Percentiles rank a stretch among this genome's conserved stretches.
These are phyloP conservation scores for Istiophorus platypterus DNA, from an alignment of 2,113 vertebrate genomes.

Conservation along the genomic window DNA sequence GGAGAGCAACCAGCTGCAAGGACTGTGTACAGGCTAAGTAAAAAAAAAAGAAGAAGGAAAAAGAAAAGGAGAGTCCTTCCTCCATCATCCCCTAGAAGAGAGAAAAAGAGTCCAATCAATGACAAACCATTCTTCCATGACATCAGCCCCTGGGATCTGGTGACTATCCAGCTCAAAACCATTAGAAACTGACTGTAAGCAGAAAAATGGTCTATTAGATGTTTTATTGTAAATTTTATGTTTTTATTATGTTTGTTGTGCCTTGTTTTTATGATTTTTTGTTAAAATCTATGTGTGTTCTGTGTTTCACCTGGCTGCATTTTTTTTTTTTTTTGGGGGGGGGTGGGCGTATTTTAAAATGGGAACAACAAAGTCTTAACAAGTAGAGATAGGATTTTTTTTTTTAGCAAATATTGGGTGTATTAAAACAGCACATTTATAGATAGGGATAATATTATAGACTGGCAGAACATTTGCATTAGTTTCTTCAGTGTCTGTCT, in stretches of 20 bases:
- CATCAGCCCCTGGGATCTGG: conserved; percentile 31
- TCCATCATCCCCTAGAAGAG: background rate
- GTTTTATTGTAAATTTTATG: background rate
- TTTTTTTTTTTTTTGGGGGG: too few relatives aligned
- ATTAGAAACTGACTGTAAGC: background rate
- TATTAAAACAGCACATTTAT: background rate
- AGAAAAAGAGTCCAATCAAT: conserved; percentile 27
- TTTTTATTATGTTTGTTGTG: background rate
- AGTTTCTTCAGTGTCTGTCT: background rate
- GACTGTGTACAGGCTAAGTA: conserved; percentile 5
- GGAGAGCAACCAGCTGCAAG: conserved; percentile 18
- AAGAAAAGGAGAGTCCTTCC: fast-evolving
- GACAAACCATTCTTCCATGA: conserved; percentile 42
- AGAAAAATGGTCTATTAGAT: conserved; percentile 6
- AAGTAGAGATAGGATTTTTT: too few relatives aligned
- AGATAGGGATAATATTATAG: background rate
- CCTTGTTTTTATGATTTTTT: background rate
- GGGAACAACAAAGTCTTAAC: background rate
- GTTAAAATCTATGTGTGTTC: background rate
- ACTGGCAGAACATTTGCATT: background rate
- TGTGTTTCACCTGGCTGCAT: background rate
- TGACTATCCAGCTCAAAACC: conserved; percentile 1
- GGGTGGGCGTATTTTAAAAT: background rate
- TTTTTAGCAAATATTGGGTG: background rate
- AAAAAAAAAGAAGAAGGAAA: background rate